Percentiles rank a stretch among this genome's conserved stretches.
phyloP scores from a whole-genome alignment of 1,140 invertebrate genomes.

The Ylistrum balloti region DNA sequence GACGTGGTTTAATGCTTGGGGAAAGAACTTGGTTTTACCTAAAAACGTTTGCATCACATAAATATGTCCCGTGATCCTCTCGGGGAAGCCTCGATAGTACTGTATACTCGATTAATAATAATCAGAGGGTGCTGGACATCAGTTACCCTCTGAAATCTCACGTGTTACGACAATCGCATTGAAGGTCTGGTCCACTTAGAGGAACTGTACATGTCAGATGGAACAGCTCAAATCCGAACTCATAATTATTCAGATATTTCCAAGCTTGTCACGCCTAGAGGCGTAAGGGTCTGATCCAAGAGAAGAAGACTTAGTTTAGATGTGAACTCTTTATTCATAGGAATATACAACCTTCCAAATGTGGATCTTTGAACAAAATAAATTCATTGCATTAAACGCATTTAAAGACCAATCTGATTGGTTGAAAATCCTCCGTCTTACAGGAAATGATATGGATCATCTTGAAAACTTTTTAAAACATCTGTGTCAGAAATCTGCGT shows the following conservation, averaged over 20 bases:
- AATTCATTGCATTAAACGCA: not conserved
- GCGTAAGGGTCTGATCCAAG: not conserved
- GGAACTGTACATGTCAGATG: not conserved
- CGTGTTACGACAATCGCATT: not conserved
- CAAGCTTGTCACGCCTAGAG: not conserved
- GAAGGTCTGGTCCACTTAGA: not conserved
- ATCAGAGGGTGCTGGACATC: not conserved
- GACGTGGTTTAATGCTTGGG: too few relatives aligned
- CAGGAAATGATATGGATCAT: not conserved
- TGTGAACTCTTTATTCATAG: not conserved
- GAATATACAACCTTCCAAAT: not conserved
- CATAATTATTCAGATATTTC: not conserved
- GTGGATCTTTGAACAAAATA: not conserved
- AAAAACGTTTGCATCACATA: not conserved
- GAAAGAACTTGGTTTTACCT: not conserved
- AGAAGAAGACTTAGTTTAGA: not conserved
- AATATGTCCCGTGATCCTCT: not conserved
- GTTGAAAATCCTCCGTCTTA: not conserved
- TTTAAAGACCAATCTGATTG: not conserved
- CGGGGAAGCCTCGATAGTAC: not conserved
- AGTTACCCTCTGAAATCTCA: not conserved
- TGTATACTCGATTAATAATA: not conserved
- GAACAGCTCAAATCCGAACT: not conserved
- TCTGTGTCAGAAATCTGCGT: not conserved
- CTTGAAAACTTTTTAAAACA: not conserved